Percentiles rank a stretch among this genome's conserved stretches.
These are phyloP conservation scores for Tenthredo amoena DNA, from an alignment of 2,888 invertebrate genomes.

Conservation along the genomic window DNA sequence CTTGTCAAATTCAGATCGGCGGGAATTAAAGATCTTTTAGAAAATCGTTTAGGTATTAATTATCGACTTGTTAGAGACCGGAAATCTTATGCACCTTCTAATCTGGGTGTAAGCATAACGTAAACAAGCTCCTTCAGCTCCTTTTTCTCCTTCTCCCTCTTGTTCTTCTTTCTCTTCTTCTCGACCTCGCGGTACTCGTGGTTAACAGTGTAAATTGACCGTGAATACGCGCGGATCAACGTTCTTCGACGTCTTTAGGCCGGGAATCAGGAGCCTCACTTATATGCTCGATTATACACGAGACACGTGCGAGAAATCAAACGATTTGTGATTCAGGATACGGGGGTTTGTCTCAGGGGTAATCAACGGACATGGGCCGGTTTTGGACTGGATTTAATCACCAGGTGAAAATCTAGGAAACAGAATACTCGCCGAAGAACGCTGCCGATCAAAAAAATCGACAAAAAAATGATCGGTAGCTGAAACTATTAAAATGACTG, in stretches of 20 bases:
- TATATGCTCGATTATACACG: conserved; percentile 23
- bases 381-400: background rate
- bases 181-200: conserved; percentile 4
- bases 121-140: conserved; percentile 30
- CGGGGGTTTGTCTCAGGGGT: background rate
- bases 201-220: conserved; percentile 38
- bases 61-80: background rate
- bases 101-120: background rate
- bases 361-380: background rate
- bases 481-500: background rate
- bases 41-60: background rate
- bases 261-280: conserved; percentile 26
- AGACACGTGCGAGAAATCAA: conserved; percentile 22
- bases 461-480: too few relatives aligned
- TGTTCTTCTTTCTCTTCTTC: conserved; percentile 45
- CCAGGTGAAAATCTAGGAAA: background rate
- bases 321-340: conserved; percentile 15
- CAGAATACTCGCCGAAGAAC: background rate
- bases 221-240: conserved; percentile 25
- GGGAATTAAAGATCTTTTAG: background rate
- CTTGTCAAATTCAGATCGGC: background rate
- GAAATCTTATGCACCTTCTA: conserved; percentile 1
- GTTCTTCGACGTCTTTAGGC: conserved; percentile 17
- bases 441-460: background rate
- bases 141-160: conserved; percentile 55